Conservation (phyloP, 2,888 invertebrate species). For the Lasioglossum zephyrum region DNA sequence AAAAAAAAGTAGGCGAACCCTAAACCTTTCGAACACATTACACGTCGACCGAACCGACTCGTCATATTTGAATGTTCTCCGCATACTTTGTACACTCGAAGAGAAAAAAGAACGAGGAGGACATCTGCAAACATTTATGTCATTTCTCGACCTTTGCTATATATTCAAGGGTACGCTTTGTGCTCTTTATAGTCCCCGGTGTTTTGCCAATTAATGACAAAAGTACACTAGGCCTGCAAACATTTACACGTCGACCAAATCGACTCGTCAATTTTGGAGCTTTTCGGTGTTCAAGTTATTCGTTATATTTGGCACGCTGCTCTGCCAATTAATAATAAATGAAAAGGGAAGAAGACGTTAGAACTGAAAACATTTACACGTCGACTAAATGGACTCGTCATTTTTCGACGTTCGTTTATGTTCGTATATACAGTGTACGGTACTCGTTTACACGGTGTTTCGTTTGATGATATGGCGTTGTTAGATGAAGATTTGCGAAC, state of each 20-base stretch:
- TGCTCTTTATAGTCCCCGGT: too few relatives aligned
- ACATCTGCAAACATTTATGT: background rate
- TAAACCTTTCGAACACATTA: background rate
- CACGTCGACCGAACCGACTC: background rate
- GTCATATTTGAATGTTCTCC: too few relatives aligned
- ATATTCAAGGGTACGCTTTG: background rate
- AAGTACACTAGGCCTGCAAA: background rate
- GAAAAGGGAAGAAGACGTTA: too few relatives aligned
- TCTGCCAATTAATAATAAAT: too few relatives aligned
- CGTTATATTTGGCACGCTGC: too few relatives aligned
- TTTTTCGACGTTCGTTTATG: background rate
- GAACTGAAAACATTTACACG: background rate
- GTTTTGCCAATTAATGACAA: background rate
- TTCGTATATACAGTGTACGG: background rate
- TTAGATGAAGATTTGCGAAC: background rate
- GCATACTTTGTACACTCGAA: background rate
- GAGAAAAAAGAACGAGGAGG: background rate
- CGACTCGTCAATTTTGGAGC: too few relatives aligned
- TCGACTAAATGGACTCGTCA: background rate
- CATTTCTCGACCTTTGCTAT: background rate
- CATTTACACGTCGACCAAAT: too few relatives aligned
- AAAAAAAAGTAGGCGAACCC: background rate
- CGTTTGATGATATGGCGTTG: background rate
- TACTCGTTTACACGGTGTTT: background rate
- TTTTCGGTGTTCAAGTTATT: too few relatives aligned